A percentile compares a stretch with the other conserved stretches of the same genome.
These are phyloP conservation scores for Drosophila yooni DNA, from an alignment of 2,888 invertebrate genomes.

Conservation along the genomic window DNA sequence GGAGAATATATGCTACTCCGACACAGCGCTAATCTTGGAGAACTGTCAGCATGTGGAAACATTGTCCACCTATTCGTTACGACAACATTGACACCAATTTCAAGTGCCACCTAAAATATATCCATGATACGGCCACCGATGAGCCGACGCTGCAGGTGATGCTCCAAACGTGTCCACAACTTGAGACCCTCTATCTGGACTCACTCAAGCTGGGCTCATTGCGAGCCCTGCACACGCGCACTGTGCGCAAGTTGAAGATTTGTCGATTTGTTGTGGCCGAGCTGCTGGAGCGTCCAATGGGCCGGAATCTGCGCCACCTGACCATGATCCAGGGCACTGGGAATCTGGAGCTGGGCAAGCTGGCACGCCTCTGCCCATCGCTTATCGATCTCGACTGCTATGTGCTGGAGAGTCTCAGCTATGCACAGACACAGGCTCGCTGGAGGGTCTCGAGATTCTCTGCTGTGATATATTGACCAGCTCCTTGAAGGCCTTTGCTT, in stretches of 20 bases:
- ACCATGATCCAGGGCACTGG: slow-evolving; percentile 86
- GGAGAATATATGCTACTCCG: slow-evolving; percentile 88
- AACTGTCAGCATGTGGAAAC: slow-evolving; percentile 88
- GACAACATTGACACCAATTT: slow-evolving; percentile 86
- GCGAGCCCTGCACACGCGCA: slow-evolving; percentile 69
- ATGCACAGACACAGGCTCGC: slow-evolving; percentile 86
- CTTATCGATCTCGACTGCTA: slow-evolving; percentile 88
- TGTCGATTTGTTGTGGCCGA: slow-evolving; percentile 88
- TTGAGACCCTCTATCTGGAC: slow-evolving; percentile 89
- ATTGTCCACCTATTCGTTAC: slow-evolving; percentile 88
- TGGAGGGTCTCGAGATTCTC: slow-evolving; percentile 88
- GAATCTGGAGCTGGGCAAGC: slow-evolving; percentile 87
- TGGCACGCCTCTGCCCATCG: slow-evolving; percentile 87
- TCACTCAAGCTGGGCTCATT: slow-evolving; percentile 86
- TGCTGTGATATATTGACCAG: slow-evolving; percentile 88
- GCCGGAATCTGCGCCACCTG: no score
- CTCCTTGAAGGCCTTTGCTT: slow-evolving; percentile 86
- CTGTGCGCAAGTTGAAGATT: slow-evolving; percentile 86
- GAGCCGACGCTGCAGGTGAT: slow-evolving; percentile 87
- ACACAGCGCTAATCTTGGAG: slow-evolving; percentile 88
- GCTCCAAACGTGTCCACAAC: slow-evolving; percentile 87
- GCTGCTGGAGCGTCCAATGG: no score
- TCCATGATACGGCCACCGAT: slow-evolving; percentile 89
- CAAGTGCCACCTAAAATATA: slow-evolving; percentile 88
- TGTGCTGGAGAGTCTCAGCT: slow-evolving; percentile 88